These are phyloP conservation scores for Metellina segmentata DNA, from an alignment of 2,888 invertebrate genomes.

Conservation along the genomic window DNA sequence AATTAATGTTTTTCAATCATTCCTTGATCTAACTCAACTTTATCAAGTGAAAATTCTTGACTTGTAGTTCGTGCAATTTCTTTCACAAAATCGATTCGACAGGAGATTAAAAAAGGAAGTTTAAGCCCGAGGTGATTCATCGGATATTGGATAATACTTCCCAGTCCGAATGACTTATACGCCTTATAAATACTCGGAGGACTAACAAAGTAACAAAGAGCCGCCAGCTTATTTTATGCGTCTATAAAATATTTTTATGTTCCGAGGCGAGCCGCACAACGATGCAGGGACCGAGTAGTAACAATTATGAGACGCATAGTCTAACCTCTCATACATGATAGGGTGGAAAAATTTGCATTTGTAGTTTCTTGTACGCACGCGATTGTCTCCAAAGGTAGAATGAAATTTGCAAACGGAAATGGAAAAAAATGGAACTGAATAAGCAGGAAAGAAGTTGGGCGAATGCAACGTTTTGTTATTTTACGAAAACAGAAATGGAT, in stretches of 20 bases:
- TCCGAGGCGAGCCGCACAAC: not conserved
- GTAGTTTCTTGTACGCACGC: not conserved
- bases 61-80: too few species aligned
- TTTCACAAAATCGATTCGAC: too few species aligned
- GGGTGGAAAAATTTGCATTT: slow-evolving; percentile 52
- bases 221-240: slow-evolving; percentile 44
- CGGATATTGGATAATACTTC: not conserved
- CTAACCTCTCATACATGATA: too few species aligned
- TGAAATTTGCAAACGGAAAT: slow-evolving; percentile 2
- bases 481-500: not conserved
- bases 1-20: not conserved
- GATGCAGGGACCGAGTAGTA: not conserved
- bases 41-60: not conserved
- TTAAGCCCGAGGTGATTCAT: not conserved
- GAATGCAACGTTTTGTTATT: not conserved
- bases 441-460: slow-evolving; percentile 5
- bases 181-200: not conserved
- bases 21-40: not conserved
- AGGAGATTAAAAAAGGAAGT: not conserved
- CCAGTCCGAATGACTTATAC: not conserved
- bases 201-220: slow-evolving; percentile 25
- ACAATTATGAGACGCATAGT: not conserved
- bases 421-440: not conserved
- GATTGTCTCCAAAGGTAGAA: not conserved
- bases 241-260: slow-evolving; percentile 61